A percentile compares a stretch with the other conserved stretches of the same genome.
These are phyloP conservation scores for Mnemiopsis leidyi DNA, from an alignment of 37 sponge, comb jelly and placozoan genomes.

Conservation along the genomic window DNA sequence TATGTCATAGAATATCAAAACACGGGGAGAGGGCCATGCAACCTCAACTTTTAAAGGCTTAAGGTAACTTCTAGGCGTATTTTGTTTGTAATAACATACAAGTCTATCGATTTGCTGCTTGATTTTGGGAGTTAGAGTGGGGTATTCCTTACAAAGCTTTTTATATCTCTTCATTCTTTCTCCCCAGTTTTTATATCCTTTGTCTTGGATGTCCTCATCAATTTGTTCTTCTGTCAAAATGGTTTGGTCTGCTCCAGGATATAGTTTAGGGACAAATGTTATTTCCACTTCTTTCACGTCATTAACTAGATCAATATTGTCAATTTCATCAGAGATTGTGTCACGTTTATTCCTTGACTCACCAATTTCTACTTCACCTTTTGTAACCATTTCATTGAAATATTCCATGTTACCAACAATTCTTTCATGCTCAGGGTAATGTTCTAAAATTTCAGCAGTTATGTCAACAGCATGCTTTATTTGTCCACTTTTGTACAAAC, in stretches of 20 bases:
- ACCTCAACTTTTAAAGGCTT: not conserved
- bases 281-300: not conserved
- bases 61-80: not conserved
- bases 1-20: not conserved
- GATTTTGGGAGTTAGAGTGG: not conserved
- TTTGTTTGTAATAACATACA: not conserved
- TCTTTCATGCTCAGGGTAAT: not conserved
- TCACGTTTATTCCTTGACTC: no score
- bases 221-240: no score
- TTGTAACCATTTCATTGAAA: not conserved
- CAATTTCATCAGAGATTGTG: no score
- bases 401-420: not conserved
- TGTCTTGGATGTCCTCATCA: no score
- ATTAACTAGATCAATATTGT: no score
- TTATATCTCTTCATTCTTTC: not conserved
- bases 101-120: not conserved
- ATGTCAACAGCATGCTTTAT: constrained; percentile 15
- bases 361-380: not conserved
- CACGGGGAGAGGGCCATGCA: not conserved
- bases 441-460: not conserved
- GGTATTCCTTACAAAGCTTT: not conserved
- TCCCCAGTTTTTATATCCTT: no score
- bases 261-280: constrained; percentile 26
- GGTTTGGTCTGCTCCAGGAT: no score
- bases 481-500: constrained; percentile 22